Evolutionary conservation across 2,888 invertebrate genomes (phyloP).

Genomic region (Tetranychus piercei): DNA sequence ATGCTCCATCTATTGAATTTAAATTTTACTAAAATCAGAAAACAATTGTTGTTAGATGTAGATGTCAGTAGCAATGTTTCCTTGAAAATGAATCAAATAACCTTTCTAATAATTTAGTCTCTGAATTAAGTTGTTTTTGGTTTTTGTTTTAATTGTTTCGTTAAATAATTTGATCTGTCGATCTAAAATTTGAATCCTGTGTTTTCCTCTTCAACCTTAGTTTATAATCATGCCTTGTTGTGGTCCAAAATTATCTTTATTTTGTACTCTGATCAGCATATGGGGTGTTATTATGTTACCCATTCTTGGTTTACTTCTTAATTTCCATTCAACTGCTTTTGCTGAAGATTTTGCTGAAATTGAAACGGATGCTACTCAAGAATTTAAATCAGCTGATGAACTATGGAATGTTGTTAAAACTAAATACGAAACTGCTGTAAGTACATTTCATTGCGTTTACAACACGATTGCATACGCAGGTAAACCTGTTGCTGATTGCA

Average conservation of each 20-base stretch:
- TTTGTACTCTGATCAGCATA: conserved; percentile 68
- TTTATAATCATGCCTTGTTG: conserved; percentile 48
- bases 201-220: neutral
- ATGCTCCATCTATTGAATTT: too few species aligned
- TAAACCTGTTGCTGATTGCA: neutral
- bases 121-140: too few species aligned
- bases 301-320: conserved; percentile 77
- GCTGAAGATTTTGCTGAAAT: conserved; percentile 56
- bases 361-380: neutral
- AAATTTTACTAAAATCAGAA: too few species aligned
- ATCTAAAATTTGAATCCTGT: neutral
- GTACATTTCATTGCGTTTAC: neutral
- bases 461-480: neutral
- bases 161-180: neutral
- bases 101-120: too few species aligned
- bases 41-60: too few species aligned
- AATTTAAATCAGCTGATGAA: neutral
- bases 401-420: neutral
- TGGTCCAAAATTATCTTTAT: conserved; percentile 78
- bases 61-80: too few species aligned
- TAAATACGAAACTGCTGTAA: neutral
- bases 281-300: conserved; percentile 87
- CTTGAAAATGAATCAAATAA: too few species aligned
- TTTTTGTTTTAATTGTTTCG: neutral
- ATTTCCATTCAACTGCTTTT: conserved; percentile 62